Evolutionary conservation across 1,140 invertebrate species (phyloP).

Genomic region (Linepithema humile): DNA sequence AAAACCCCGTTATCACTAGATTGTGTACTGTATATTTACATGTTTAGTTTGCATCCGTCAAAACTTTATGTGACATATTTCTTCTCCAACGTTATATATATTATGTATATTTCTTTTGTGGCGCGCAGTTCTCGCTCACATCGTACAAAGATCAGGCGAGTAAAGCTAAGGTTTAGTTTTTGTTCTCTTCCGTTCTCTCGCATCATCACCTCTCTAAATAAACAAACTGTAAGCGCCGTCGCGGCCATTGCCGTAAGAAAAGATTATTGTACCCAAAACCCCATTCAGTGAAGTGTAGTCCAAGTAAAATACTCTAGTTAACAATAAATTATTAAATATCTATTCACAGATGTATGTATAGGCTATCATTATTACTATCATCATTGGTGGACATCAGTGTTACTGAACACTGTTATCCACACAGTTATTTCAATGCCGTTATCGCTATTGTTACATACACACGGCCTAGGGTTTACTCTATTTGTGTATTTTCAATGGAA

Average conservation of each 20-base stretch:
- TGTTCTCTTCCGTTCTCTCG: constrained; percentile 18
- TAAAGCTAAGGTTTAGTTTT: constrained; percentile 63
- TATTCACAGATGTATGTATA: constrained; percentile 83
- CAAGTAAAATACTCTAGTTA: constrained; percentile 80
- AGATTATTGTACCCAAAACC: constrained; percentile 76
- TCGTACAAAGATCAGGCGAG: constrained; percentile 64
- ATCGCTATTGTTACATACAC: constrained; percentile 53
- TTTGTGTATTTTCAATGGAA: constrained; percentile 10
- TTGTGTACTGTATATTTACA: constrained; percentile 78
- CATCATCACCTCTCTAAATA: constrained; percentile 7
- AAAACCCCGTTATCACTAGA: constrained; percentile 79
- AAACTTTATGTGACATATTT: constrained; percentile 55
- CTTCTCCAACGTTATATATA: constrained; percentile 71
- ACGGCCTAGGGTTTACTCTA: constrained; percentile 43
- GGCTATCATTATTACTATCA: constrained; percentile 72
- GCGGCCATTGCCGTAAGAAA: constrained; percentile 71
- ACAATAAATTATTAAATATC: constrained; percentile 84
- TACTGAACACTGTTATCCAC: constrained; percentile 52
- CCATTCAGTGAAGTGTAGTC: constrained; percentile 71
- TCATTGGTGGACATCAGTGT: no score
- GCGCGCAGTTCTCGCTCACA: constrained; percentile 40
- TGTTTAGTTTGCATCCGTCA: constrained; percentile 64
- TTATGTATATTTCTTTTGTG: constrained; percentile 23
- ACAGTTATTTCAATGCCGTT: constrained; percentile 45
- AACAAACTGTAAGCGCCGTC: constrained; percentile 29